These are phyloP conservation scores for Pedetes capensis DNA, from an alignment of 2,113 vertebrate species.

Conservation along the genomic window DNA sequence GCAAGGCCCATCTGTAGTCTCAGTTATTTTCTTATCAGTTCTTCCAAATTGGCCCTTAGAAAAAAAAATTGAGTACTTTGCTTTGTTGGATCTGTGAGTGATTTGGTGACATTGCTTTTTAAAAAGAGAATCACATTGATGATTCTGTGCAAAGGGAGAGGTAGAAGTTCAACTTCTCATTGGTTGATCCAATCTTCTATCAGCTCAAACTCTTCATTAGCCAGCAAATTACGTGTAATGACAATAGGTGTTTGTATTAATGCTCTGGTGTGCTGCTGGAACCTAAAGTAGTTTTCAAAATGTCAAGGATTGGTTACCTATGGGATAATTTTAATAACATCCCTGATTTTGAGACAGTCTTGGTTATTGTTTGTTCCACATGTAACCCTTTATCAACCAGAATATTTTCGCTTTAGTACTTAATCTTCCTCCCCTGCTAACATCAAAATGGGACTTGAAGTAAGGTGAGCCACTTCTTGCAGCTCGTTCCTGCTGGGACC, in stretches of 20 bases:
- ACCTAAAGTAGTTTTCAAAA: constrained; percentile 39
- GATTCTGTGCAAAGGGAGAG: background rate
- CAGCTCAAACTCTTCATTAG: constrained; percentile 2
- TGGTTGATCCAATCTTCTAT: constrained; percentile 5
- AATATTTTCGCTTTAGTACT: background rate
- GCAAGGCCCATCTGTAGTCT: background rate
- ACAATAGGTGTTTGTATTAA: background rate
- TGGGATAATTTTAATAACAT: constrained; percentile 37
- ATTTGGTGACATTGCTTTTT: constrained; percentile 3
- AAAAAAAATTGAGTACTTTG: background rate
- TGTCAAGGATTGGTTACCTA: background rate
- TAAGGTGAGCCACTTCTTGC: background rate
- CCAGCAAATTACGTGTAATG: constrained; percentile 12
- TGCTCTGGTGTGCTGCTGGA: background rate
- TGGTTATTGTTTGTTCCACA: constrained; percentile 11
- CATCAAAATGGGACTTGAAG: background rate
- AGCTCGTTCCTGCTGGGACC: background rate
- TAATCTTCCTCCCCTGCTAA: background rate
- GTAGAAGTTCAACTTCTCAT: constrained; percentile 1
- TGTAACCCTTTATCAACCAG: background rate
- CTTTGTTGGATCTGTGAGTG: background rate
- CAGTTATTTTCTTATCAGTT: constrained; percentile 42
- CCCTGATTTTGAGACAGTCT: constrained; percentile 35
- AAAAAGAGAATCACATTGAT: background rate
- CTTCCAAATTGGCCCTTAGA: background rate